Evolutionary conservation across 2,888 invertebrate species (phyloP), one percentile per base, ranked within the genome.

Genomic region (Tetranychus truncatus): DNA sequence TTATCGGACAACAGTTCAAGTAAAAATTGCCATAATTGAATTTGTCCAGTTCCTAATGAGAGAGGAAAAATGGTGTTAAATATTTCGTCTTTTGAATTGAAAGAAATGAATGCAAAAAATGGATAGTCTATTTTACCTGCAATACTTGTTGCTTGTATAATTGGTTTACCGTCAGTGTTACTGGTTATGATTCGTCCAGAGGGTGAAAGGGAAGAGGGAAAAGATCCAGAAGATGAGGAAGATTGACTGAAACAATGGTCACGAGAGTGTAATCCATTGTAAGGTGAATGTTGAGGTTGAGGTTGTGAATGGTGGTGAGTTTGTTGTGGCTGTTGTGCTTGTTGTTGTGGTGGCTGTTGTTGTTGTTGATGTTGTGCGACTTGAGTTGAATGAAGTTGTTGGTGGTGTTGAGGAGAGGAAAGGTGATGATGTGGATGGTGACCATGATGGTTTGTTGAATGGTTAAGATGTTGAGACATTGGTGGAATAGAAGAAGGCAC

Each of bases 1-100:
- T 95, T 95, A 85, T 96, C 95, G 79, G 94, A 95, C 80, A 96
- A 86, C 78, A 95, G 87, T 85, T 96, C 95, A 80, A 96, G 85
- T 77, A 96, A 86, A 84, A 96, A 96, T 85, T 96, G 96, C 96
- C 96, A 97, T 82, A 97, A 85, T 84, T 97, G 96, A 81, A 97
- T 96, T 73, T 96, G 96, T 4, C 96, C 96, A 78, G 92, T 92
- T 71, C 80, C 80, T 80, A 73, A 11, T 8, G 1, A 73, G 20
- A 72, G 45, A 1, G 72, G 45, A 72, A 7, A 71, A 18, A 71
- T 66, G 1, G 1, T 9, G 66, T 20, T 66, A 66, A 66, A 9
- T 66, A 20, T 18, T 18, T 8, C 0, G 20, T 24, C 9, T 11
- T 20, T 24, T 18, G 11, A 1, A 1, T 21, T 34, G 4, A 34